Evolutionary conservation across 2,113 vertebrate genomes (phyloP).

Genomic region (Ophiodon elongatus): DNA sequence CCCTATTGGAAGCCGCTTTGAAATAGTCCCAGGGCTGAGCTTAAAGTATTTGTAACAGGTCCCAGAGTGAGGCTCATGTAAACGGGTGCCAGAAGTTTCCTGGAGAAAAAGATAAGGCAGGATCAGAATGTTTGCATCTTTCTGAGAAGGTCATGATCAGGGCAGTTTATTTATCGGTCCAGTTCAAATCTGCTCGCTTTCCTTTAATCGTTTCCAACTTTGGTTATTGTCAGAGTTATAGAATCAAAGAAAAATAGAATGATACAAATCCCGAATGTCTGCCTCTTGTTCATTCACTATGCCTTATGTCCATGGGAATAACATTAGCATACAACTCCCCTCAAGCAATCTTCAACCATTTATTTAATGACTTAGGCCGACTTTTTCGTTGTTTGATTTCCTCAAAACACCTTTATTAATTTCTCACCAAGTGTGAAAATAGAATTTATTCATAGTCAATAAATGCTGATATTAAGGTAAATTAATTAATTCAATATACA

Average conservation of each 20-base stretch:
- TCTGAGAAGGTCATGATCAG: constrained; percentile 6
- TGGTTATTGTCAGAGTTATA: not conserved
- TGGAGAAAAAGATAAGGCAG: constrained; percentile 6
- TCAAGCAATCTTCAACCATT: not conserved
- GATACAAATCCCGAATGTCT: not conserved
- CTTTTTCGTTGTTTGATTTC: not conserved
- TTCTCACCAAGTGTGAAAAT: constrained; percentile 7
- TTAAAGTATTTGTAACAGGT: constrained; percentile 53
- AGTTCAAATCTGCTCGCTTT: not conserved
- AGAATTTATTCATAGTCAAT: constrained; percentile 18
- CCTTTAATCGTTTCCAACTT: not conserved
- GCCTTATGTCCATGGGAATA: not conserved
- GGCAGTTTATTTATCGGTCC: not conserved
- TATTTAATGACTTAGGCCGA: not conserved
- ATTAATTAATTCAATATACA: constrained; percentile 12
- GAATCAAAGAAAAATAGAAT: not conserved
- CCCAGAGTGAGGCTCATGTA: constrained; percentile 37
- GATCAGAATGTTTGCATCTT: constrained; percentile 20
- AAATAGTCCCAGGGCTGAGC: constrained; percentile 56
- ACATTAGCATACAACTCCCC: not conserved
- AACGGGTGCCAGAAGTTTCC: constrained; percentile 33
- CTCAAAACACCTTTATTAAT: constrained; percentile 32
- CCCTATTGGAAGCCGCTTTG: constrained; percentile 41
- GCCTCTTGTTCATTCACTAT: not conserved
- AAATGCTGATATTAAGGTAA: constrained; percentile 1